phyloP scores from a whole-genome alignment of 2,113 vertebrate species.

The human region GRCh38 chr17:53081501-53082000 shows the following conservation, averaged over 20 bases:
- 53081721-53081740: neutral
- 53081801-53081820: neutral
- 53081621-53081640: neutral
- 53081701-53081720: neutral
- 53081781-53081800: neutral
- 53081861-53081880: neutral
- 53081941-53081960: neutral
- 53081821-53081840: neutral
- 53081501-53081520: neutral
- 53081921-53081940: neutral
- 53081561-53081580: neutral
- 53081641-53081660: neutral
- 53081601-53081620: neutral
- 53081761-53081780: neutral
- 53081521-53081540: neutral
- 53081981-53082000: neutral
- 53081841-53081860: neutral
- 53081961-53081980: neutral
- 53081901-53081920: neutral
- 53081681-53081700: neutral
- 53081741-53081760: neutral
- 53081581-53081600: neutral
- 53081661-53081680: neutral
- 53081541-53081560: neutral
- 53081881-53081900: neutral